Base-by-base conservation (phyloP, 2,113 vertebrate species). In the Mormyrus iriodes region DNA sequence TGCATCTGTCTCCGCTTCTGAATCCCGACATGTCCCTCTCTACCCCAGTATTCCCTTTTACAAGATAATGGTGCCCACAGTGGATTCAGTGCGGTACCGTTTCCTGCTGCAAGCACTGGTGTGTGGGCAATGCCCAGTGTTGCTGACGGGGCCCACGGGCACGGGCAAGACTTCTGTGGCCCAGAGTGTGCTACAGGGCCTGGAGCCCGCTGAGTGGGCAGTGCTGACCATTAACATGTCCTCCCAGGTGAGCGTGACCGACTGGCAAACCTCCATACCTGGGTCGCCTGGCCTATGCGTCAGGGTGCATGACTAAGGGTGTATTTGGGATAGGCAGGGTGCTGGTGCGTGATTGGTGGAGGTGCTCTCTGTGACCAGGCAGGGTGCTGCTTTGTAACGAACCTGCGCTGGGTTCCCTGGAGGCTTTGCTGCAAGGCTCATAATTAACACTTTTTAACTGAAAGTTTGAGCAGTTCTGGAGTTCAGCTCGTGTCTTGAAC, bases 111-210 rank as follows among this genome's bases (percentile, higher is more conserved):
- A 93, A 21, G 93, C 96, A 49, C 92, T 98, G 92, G 96, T 98
- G 89, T 87, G 92, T 89, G 94, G 69, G 58, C 95, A 96, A 90
- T 95, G 94, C 27, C 97, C 97, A 0, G 95, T 97, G 89, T 92
- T 98, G 24, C 94, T 98, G 52, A 96, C 96, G 0, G 97, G 97
- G 3, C 96, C 96, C 0, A 97, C 97, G 90, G 97, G 97, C 1
- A 97, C 97, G 0, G 97, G 97, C 7, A 98, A 98, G 94, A 98
- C 97, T 5, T 97, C 96, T 9, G 95, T 98, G 3, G 96, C 96
- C 12, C 96, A 97, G 92, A 95, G 93, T 0, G 94, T 97, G 19
- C 93, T 98, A 83, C 97, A 96, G 91, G 93, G 93, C 51, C 90
- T 98, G 86, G 95, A 97, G 86, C 76, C 92, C 48, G 86, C 87